Percentiles rank a stretch among this genome's conserved stretches.
Conservation (phyloP, 2,113 vertebrate genomes). For the Anhinga rufa region DNA sequence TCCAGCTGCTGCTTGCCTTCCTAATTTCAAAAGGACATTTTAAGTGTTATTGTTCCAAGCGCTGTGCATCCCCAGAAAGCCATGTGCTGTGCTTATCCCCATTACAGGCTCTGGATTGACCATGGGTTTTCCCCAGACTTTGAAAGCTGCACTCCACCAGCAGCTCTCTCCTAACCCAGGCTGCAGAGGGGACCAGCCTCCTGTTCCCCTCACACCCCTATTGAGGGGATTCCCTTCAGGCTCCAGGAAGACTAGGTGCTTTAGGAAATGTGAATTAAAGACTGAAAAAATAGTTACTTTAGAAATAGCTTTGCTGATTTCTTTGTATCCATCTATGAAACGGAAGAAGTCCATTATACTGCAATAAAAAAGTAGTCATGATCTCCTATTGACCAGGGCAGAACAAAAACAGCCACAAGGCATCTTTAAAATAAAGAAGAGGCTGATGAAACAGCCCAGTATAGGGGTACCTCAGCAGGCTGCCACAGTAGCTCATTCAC, state of each 20-base stretch:
- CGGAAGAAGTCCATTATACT: background rate
- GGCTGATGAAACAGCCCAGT: background rate
- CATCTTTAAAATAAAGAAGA: background rate
- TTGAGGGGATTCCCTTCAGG: background rate
- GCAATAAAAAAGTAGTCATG: background rate
- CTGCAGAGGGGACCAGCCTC: background rate
- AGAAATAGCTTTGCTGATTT: background rate
- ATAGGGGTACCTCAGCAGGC: background rate
- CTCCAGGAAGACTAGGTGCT: background rate
- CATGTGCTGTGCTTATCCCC: background rate
- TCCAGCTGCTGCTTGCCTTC: background rate
- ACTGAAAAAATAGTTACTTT: background rate
- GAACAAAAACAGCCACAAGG: background rate
- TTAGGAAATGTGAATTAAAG: background rate
- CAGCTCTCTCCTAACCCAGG: background rate
- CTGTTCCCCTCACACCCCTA: background rate
- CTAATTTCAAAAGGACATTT: background rate
- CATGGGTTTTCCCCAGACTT: background rate
- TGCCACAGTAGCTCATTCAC: background rate
- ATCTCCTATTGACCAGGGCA: background rate
- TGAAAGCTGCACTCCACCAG: background rate
- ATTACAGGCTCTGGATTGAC: background rate
- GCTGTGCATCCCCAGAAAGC: background rate
- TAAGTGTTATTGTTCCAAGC: background rate
- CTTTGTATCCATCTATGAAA: background rate